Evolutionary conservation across 2,797 vertebrate species (phyloP).

Genomic region (Sylvia borin): DNA sequence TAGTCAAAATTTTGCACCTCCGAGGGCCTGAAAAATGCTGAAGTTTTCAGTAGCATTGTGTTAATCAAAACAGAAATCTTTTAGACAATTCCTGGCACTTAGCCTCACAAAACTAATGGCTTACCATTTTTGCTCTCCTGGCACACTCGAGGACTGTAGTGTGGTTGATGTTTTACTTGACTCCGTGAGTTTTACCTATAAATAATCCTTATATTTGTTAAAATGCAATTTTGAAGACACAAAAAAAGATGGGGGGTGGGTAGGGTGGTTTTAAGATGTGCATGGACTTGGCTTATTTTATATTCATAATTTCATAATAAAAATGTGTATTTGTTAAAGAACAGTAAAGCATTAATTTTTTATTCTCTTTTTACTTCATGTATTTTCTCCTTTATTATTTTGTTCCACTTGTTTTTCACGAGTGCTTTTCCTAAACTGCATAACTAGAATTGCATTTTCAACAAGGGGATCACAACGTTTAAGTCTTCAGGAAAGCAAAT

Average conservation of each 20-base stretch:
- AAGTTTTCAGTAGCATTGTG: neutral
- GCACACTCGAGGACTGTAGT: neutral
- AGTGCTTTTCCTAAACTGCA: neutral
- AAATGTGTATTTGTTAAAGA: conserved; percentile 38
- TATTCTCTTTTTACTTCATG: neutral
- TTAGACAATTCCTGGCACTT: neutral
- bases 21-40: neutral
- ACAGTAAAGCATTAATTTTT: neutral
- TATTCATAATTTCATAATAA: conserved; percentile 70
- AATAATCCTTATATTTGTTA: neutral
- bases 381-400: neutral
- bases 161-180: neutral
- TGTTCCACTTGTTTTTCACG: neutral
- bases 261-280: neutral
- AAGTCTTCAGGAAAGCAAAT: neutral
- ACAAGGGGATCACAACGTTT: neutral
- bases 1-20: neutral
- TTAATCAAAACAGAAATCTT: neutral
- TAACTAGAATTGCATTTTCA: neutral
- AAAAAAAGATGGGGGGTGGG: neutral
- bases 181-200: neutral
- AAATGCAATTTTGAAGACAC: neutral
- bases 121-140: neutral
- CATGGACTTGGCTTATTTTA: conserved; percentile 52
- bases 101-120: neutral